A percentile compares a stretch with the other conserved stretches of the same genome.
These are phyloP conservation scores for Erebia palarica DNA, from an alignment of 2,888 invertebrate genomes.

Conservation along the genomic window DNA sequence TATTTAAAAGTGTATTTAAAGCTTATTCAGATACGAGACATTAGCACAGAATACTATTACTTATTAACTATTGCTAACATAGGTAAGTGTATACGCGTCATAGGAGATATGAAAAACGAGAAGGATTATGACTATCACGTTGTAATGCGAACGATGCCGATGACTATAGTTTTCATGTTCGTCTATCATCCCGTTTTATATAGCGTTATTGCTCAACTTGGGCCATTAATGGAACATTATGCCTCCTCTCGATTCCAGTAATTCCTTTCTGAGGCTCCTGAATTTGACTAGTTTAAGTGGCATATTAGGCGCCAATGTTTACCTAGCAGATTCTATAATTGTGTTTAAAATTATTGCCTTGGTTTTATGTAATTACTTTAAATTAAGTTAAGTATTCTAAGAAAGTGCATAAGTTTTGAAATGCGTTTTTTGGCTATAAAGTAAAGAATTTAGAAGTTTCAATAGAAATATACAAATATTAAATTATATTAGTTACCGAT, in stretches of 20 bases:
- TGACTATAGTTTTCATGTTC: constrained; percentile 29
- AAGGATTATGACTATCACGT: constrained; percentile 12
- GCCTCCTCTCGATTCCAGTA: constrained; percentile 20
- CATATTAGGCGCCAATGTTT: not conserved
- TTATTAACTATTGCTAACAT: too few relatives aligned
- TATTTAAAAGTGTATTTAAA: too few relatives aligned
- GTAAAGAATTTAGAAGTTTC: not conserved
- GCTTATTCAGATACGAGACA: too few relatives aligned
- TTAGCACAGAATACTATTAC: too few relatives aligned
- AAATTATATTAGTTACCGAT: too few relatives aligned
- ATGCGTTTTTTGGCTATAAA: not conserved
- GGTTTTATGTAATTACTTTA: not conserved
- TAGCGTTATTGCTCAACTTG: constrained; percentile 23
- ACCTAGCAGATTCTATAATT: not conserved
- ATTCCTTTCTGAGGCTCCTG: constrained; percentile 13
- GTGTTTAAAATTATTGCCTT: not conserved
- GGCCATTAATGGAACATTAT: constrained; percentile 20
- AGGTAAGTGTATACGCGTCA: too few relatives aligned
- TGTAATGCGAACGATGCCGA: constrained; percentile 34
- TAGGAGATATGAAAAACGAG: not conserved
- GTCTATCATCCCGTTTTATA: constrained; percentile 18
- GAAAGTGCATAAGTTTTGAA: not conserved
- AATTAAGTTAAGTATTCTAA: not conserved
- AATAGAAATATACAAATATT: too few relatives aligned
- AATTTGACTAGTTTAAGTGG: constrained; percentile 20